Base-by-base conservation (phyloP, 2,888 invertebrate species). In the Spilarctia lutea region DNA sequence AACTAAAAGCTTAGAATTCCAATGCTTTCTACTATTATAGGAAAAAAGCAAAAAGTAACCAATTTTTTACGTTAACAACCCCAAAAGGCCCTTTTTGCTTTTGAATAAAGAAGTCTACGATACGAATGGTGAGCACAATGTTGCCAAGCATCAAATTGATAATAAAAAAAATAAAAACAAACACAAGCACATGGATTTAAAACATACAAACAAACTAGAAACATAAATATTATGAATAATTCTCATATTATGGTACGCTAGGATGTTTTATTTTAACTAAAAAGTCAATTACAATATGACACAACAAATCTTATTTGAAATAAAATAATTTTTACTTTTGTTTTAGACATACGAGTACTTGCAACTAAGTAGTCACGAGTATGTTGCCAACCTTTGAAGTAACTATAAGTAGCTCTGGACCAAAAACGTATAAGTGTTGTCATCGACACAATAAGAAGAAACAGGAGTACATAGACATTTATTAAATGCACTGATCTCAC, bases 111-210 rank as follows among this genome's bases (percentile, higher is more conserved):
- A 82, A 83, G 75, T 87, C 91, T 91, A 89, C 87, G 82, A 88
- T 90, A 84, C 85, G 79, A 71, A 72, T 85, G 83, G 94, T 95
- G 95, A 96, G 95, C 95, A 95, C 95, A 96, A 95, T 96, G 96
- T 96, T 96, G 96, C 96, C 96, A 96, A 95, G 95, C 96, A 90
- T 94, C 95, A 93, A 95, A 95, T 95, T 96, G 95, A 96, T 95
- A 95, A 95, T 95, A 95, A 94, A 93, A 92, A 86, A 84, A 83
- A 86, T 74, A 86, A 92, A 91, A 92, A 94, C 93, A 94, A 93
- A 94, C 94, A 95, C 94, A 95, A 94, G 94, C 95, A 95, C 92
- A 94, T 88, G 84, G 87, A 87, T 89, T 88, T 88, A 89, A 88
- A 88, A 90, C 85, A 90, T 73, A 85, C 80, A 88, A 68, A 74